Evolutionary conservation across 2,888 invertebrate genomes (phyloP).

Genomic region (Bellardia pandia): DNA sequence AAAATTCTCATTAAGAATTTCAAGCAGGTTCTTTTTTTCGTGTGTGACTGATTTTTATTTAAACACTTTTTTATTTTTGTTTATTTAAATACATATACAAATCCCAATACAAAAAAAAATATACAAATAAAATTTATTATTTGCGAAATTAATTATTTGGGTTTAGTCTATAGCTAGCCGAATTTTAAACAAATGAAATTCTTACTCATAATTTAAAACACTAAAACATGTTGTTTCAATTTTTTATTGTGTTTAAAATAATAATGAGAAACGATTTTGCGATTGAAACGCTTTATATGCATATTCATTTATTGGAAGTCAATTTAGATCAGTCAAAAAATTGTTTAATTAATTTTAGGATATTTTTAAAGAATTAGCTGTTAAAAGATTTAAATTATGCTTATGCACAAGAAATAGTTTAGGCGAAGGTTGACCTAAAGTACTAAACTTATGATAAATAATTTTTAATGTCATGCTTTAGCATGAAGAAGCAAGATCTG

Average conservation of each 20-base stretch:
- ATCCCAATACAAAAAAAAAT: not conserved
- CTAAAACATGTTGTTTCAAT: not conserved
- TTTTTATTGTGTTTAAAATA: not conserved
- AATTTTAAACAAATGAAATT: conserved; percentile 45
- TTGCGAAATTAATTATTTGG: conserved; percentile 63
- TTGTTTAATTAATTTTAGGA: conserved; percentile 30
- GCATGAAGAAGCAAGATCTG: too few species aligned
- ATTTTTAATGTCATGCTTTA: too few species aligned
- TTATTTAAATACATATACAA: conserved; percentile 26
- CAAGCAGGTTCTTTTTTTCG: conserved; percentile 49
- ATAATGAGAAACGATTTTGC: not conserved
- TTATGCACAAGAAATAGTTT: too few species aligned
- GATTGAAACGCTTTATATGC: conserved; percentile 10
- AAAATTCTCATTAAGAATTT: conserved; percentile 46
- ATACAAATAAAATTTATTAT: conserved; percentile 22
- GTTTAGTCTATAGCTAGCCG: conserved; percentile 47
- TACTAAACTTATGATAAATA: too few species aligned
- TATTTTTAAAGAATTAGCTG: not conserved
- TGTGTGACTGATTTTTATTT: conserved; percentile 40
- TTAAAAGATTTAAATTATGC: not conserved
- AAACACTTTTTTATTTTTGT: conserved; percentile 25
- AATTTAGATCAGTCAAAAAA: conserved; percentile 43
- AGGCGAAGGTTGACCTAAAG: too few species aligned
- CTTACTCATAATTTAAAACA: not conserved
- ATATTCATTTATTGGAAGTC: conserved; percentile 49